These are phyloP conservation scores for Leistus spinibarbis DNA, from an alignment of 2,888 invertebrate genomes.

Conservation along the genomic window DNA sequence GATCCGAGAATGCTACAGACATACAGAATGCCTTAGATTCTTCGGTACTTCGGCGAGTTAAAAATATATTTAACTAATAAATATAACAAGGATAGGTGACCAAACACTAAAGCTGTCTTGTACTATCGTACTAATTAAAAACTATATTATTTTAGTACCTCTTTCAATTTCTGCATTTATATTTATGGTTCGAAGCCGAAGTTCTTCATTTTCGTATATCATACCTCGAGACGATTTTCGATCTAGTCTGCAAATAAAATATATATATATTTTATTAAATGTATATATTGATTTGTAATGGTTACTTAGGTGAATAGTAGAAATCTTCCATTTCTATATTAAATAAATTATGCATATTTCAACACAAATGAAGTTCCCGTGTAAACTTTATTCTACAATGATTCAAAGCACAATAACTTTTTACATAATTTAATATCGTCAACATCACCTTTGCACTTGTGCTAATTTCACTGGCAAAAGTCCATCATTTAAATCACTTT, in stretches of 20 bases:
- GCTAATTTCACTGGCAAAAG: background rate
- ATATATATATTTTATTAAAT: background rate
- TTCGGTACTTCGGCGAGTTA: no score
- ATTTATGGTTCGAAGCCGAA: conserved; percentile 85
- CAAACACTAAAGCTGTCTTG: no score
- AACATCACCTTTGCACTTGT: background rate
- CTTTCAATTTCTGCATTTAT: conserved; percentile 92
- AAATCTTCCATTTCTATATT: background rate
- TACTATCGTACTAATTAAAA: no score
- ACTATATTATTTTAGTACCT: no score
- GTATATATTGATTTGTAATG: background rate
- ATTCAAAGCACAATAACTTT: no score
- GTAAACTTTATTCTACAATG: no score
- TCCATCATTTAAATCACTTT: background rate
- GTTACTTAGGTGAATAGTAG: conserved; percentile 9
- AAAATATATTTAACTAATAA: no score
- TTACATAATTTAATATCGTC: background rate
- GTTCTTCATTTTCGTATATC: conserved; percentile 93
- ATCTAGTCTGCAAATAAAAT: conserved; percentile 70
- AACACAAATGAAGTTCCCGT: background rate
- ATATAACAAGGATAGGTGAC: no score
- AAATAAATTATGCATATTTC: background rate
- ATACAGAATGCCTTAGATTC: no score
- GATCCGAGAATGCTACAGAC: no score
- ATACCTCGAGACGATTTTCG: conserved; percentile 90